Percentiles rank a stretch among this genome's conserved stretches.
These are phyloP conservation scores for Drepana falcataria DNA, from an alignment of 2,888 invertebrate species.

Conservation along the genomic window DNA sequence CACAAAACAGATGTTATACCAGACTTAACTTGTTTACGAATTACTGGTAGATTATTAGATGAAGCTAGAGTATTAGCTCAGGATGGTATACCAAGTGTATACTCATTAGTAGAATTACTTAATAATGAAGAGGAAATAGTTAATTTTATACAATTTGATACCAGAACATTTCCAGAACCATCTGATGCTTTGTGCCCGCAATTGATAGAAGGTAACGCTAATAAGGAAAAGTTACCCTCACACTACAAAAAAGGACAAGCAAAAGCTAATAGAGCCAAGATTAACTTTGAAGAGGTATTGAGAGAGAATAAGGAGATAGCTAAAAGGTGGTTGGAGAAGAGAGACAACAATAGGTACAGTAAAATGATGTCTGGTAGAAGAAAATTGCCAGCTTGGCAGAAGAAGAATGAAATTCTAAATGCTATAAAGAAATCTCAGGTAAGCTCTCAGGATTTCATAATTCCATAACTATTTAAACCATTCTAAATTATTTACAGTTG, in stretches of 20 bases:
- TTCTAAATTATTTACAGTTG: too few species aligned
- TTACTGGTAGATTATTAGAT: constrained; percentile 82
- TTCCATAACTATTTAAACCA: too few species aligned
- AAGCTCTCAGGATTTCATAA: constrained; percentile 7
- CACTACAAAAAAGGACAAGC: constrained; percentile 83
- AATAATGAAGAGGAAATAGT: constrained; percentile 83
- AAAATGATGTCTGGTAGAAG: constrained; percentile 81
- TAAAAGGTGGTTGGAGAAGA: constrained; percentile 80
- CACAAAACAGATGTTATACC: constrained; percentile 79
- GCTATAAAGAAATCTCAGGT: constrained; percentile 81
- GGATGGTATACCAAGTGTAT: constrained; percentile 85
- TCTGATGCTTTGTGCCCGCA: constrained; percentile 81
- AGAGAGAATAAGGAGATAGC: constrained; percentile 81
- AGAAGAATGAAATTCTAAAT: constrained; percentile 83
- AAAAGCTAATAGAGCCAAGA: constrained; percentile 69
- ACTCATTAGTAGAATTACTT: constrained; percentile 83
- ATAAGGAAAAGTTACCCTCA: constrained; percentile 64
- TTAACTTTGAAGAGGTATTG: constrained; percentile 73
- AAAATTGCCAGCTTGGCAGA: constrained; percentile 85
- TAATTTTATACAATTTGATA: constrained; percentile 77
- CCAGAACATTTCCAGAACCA: constrained; percentile 68
- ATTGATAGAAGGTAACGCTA: constrained; percentile 55
- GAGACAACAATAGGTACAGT: constrained; percentile 79
- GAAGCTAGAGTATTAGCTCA: constrained; percentile 82
- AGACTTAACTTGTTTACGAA: constrained; percentile 80